A percentile compares a stretch with the other conserved stretches of the same genome.
phyloP scores from a whole-genome alignment of 1,140 invertebrate species.

The Ceratosolen solmsi region DNA sequence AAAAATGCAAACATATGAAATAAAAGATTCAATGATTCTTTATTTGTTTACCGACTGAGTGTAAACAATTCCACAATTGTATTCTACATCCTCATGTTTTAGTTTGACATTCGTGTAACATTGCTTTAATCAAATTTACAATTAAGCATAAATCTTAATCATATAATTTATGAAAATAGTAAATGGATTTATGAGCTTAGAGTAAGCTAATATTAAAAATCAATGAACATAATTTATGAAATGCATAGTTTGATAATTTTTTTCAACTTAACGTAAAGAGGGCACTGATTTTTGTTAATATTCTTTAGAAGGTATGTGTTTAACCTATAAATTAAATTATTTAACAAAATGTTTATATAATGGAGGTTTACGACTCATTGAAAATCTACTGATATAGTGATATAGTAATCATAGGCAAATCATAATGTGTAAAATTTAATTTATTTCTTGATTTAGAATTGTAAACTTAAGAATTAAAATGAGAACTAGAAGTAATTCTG shows the following conservation, averaged over 20 bases:
- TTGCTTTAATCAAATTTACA: slow-evolving; percentile 22
- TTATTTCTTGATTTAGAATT: slow-evolving; percentile 13
- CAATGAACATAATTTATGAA: slow-evolving; percentile 1
- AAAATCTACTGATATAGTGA: no score
- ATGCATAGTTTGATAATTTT: background rate
- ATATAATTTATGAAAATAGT: background rate
- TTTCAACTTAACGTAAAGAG: background rate
- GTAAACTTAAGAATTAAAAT: slow-evolving; percentile 74
- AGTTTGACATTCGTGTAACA: slow-evolving; percentile 53
- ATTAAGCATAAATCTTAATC: background rate
- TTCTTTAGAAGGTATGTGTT: background rate
- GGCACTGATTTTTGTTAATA: background rate
- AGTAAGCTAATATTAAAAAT: background rate
- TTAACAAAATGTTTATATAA: background rate
- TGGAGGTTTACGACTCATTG: no score
- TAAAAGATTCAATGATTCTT: background rate
- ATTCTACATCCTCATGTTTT: background rate
- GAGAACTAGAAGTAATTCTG: slow-evolving; percentile 94
- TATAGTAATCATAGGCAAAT: no score
- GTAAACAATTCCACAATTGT: background rate
- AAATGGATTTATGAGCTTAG: no score
- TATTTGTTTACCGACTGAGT: slow-evolving; percentile 22
- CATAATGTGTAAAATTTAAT: no score
- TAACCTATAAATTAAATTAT: slow-evolving; percentile 31
- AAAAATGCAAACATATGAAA: background rate